Evolutionary conservation across 2,113 vertebrate genomes (phyloP), one percentile per base, ranked within the genome.

Genomic region (Hirundichthys speculiger): DNA sequence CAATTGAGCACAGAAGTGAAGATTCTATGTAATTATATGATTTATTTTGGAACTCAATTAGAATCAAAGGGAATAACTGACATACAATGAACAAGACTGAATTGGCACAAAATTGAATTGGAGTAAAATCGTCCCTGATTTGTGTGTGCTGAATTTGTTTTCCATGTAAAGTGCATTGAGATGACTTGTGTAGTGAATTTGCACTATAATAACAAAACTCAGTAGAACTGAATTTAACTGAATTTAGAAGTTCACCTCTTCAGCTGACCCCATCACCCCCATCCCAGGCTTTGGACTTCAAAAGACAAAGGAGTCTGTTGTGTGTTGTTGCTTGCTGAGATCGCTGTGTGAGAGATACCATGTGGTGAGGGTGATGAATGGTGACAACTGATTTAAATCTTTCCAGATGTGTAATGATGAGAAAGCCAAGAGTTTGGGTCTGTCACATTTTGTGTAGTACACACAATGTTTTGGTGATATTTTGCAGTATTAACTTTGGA

Each of bases 261-360:
- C 13, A 16, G 57, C 20, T 20, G 42, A 66, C 59, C 64, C 64
- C 69, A 79, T 65, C 66, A 42, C 46, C 47, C n/a, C 13, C 13
- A 64, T 62, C 13, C 34, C 13, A 48, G 21, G 50, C 49, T 66
- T 60, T 56, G 60, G 50, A 60, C 27, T 1, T 19, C 49, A 34
- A 51, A 52, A 57, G 30, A 87, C 85, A 86, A 89, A 83, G 77
- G 60, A 59, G 41, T 22, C 79, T 71, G 71, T 80, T 87, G 85
- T 77, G 20, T 50, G 38, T 64, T 77, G 75, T 77, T 74, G 62
- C 42, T 57, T 62, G 62, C 73, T 73, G 70, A n/a, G 49, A 61
- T 77, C 41, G 61, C 55, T 67, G 49, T 69, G 71, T 51, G 40
- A 59, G 34, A 10, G 63, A 75, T 54, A 69, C 68, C 60, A 53